A percentile compares a stretch with the other conserved stretches of the same genome.
Conservation (phyloP, 53 echinoderm and acorn worm species). For the Holothuria leucospilota region DNA sequence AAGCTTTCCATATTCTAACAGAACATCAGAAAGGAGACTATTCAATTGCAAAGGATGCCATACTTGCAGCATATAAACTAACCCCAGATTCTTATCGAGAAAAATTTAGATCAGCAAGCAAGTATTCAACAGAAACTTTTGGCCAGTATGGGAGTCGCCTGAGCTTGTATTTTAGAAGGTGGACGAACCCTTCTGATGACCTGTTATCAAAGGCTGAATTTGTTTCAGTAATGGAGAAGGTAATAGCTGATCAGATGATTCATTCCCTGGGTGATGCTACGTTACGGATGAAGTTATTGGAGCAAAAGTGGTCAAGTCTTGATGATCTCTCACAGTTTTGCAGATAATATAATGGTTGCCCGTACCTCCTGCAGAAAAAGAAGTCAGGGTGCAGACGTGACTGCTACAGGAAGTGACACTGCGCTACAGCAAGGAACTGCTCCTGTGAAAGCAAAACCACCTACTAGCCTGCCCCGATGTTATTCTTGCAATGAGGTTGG, state of each 20-base stretch:
- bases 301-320: slow-evolving; percentile 14
- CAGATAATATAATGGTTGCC: slow-evolving; percentile 39
- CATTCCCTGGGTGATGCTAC: slow-evolving; percentile 20
- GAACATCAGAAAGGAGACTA: neutral
- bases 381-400: neutral
- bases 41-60: neutral
- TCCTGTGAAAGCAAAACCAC: too few relatives aligned
- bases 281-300: slow-evolving; percentile 28
- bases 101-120: neutral
- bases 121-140: slow-evolving; percentile 17
- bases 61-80: slow-evolving; percentile 2
- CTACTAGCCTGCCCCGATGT: too few relatives aligned
- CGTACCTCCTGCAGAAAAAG: slow-evolving; percentile 7
- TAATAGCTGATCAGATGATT: slow-evolving; percentile 18
- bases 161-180: slow-evolving; percentile 19
- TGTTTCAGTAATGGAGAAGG: slow-evolving; percentile 13
- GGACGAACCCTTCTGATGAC: slow-evolving; percentile 20
- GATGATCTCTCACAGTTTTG: slow-evolving; percentile 12
- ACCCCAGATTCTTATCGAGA: neutral
- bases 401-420: neutral
- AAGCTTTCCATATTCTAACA: too few relatives aligned
- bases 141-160: neutral
- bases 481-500: neutral
- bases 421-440: neutral
- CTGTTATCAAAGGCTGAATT: neutral